These are phyloP conservation scores for Willisornis vidua DNA, from an alignment of 2,113 vertebrate species.

Conservation along the genomic window DNA sequence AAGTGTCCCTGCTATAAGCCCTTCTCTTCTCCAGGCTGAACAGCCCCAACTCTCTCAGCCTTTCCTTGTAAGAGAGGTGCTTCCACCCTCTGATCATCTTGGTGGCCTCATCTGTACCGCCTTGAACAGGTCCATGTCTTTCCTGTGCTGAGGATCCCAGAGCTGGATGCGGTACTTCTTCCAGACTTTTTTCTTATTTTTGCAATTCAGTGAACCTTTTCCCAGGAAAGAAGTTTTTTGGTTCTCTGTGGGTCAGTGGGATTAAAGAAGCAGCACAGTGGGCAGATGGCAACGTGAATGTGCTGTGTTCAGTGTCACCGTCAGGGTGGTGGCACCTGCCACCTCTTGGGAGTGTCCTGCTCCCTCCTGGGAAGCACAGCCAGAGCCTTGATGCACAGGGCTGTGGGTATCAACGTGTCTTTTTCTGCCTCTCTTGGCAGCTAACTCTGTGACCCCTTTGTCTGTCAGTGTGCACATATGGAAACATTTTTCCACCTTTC, in stretches of 20 bases:
- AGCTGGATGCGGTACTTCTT: accelerated
- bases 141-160: neutral
- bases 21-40: neutral
- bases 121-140: neutral
- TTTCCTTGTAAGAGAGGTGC: neutral
- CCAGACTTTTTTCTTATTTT: neutral
- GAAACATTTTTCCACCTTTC: slow-evolving; percentile 30
- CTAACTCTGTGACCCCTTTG: neutral
- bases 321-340: accelerated
- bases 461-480: neutral
- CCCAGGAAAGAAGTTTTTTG: neutral
- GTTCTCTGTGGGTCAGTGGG: neutral
- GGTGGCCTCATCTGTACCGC: neutral
- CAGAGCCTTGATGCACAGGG: accelerated
- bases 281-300: neutral
- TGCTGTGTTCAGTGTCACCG: accelerated
- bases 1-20: neutral
- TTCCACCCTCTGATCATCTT: neutral
- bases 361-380: accelerated
- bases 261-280: neutral
- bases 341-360: neutral
- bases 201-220: neutral
- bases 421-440: accelerated
- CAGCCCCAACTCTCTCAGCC: neutral
- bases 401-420: neutral